Evolutionary conservation across 2,797 vertebrate genomes (phyloP), one percentile per base, ranked within the genome.

Genomic region (Phrynocephalus vlangalii): DNA sequence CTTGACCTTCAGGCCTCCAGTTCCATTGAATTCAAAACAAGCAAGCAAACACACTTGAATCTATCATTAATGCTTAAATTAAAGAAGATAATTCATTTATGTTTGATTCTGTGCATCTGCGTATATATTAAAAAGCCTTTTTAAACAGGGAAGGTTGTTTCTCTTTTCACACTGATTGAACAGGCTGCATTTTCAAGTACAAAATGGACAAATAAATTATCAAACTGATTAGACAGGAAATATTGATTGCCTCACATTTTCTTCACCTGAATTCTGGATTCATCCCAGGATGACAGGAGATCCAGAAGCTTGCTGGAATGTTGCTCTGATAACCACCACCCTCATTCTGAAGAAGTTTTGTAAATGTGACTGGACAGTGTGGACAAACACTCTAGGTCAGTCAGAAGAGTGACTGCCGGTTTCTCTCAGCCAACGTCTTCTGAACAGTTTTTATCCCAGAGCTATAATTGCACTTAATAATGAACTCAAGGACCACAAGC

Each of bases 361-460:
- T 87, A 87, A 77, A 70, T 83, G 80, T 30, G 81, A 77, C 77
- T 81, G 79, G 70, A 72, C 63, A 78, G 73, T 83, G 75, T 78
- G 33, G 26, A 63, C 20, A 78, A 87, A 50, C 44, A 28, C 75
- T 72, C 67, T 28, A 68, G 38, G 6, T 7, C 3, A 30, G 28
- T 73, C 82, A 84, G 72, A 52, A 60, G 67, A 79, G 77, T 11
- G 72, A 76, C 60, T 84, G 63, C 56, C 63, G 2, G 52, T 44
- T 88, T 13, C 44, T 48, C 79, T 44, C 11, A 66, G 52, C 76
- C 79, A 83, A 63, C 48, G 26, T 33, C 33, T 33, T 33, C 33
- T 33, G 33, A 33, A 33, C 33, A 33, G 33, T 33, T 33, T 33
- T 33, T 33, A 33, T 33, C 33, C 33, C 33, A 33, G 33, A 33